Evolutionary conservation across 2,797 vertebrate species (phyloP).

Genomic region (Molossus molossus): DNA sequence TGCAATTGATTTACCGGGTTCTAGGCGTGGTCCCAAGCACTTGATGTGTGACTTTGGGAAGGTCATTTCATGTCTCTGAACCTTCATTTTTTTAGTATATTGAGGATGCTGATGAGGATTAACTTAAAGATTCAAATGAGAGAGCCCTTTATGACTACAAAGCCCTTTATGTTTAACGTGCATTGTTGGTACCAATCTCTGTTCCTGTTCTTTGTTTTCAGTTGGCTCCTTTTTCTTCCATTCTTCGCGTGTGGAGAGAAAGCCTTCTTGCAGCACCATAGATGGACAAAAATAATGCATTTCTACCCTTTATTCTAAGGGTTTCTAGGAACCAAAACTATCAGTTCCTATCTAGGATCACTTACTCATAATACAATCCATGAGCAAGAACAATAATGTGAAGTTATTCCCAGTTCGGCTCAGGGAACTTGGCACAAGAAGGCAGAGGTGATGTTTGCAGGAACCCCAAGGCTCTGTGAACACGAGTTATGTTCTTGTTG

Average conservation of each 20-base stretch:
- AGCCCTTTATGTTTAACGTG: neutral
- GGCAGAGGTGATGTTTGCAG: neutral
- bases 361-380: neutral
- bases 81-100: neutral
- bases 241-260: slow-evolving; percentile 1
- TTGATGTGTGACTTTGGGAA: slow-evolving; percentile 23
- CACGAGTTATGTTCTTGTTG: neutral
- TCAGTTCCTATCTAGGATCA: neutral
- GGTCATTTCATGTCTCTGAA: neutral
- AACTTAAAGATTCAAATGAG: neutral
- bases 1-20: neutral
- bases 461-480: neutral
- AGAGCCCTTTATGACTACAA: neutral
- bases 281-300: neutral
- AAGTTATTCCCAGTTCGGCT: neutral
- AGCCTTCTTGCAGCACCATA: slow-evolving; percentile 44
- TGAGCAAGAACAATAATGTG: neutral
- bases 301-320: neutral
- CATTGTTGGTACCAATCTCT: neutral
- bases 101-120: neutral
- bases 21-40: neutral
- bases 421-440: slow-evolving; percentile 43
- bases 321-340: neutral
- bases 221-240: neutral
- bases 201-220: neutral